These are phyloP conservation scores for Ariolimax columbianus DNA, from an alignment of 2,888 invertebrate species.

Conservation along the genomic window DNA sequence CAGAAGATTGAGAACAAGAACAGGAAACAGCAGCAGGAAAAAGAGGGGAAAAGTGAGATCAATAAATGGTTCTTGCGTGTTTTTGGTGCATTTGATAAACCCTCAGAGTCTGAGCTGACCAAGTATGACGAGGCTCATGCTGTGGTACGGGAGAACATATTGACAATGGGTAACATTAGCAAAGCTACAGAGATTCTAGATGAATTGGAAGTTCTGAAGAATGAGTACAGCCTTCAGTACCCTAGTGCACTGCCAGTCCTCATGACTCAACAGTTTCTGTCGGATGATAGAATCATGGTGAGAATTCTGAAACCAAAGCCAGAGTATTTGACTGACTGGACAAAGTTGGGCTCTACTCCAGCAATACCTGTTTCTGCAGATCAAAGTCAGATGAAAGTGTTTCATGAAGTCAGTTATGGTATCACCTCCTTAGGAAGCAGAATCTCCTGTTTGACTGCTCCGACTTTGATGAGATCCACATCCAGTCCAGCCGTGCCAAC, in stretches of 20 bases:
- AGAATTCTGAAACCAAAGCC: slow-evolving; percentile 41
- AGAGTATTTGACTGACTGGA: slow-evolving; percentile 20
- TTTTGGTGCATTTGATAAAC: slow-evolving; percentile 48
- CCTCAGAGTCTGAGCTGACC: slow-evolving; percentile 49
- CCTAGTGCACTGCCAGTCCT: slow-evolving; percentile 35
- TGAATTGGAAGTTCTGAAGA: slow-evolving; percentile 48
- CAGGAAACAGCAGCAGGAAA: slow-evolving; percentile 47
- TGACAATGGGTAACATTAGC: slow-evolving; percentile 18
- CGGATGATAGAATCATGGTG: slow-evolving; percentile 37
- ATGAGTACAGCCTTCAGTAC: slow-evolving; percentile 18
- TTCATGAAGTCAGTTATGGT: not conserved
- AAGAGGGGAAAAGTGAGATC: slow-evolving; percentile 47
- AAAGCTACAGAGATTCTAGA: slow-evolving; percentile 44
- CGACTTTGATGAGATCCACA: slow-evolving; percentile 15
- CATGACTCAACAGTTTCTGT: slow-evolving; percentile 42
- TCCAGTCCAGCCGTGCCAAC: not conserved
- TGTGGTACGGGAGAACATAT: slow-evolving; percentile 26
- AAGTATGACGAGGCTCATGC: slow-evolving; percentile 53
- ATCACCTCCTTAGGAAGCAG: not conserved
- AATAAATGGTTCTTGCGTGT: slow-evolving; percentile 38
- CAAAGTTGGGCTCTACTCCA: not conserved
- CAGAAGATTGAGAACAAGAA: slow-evolving; percentile 58
- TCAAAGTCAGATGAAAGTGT: not conserved
- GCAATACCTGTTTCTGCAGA: not conserved
- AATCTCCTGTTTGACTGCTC: not conserved